phyloP scores from a whole-genome alignment of 2,113 vertebrate species.

The Ginglymostoma cirratum region DNA sequence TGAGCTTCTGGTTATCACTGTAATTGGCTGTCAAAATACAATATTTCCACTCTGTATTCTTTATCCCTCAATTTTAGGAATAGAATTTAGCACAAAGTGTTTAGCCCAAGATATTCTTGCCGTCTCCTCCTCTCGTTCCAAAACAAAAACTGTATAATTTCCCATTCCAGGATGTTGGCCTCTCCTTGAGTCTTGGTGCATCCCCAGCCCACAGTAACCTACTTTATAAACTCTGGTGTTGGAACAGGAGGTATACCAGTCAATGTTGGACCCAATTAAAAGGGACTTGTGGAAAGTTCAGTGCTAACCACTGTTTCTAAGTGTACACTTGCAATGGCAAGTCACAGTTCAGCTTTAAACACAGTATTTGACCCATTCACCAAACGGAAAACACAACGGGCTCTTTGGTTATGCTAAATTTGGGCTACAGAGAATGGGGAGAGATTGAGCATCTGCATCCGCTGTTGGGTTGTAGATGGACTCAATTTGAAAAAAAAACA shows the following conservation, averaged over 20 bases:
- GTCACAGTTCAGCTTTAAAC: not conserved
- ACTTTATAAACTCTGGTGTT: not conserved
- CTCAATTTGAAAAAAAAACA: not conserved
- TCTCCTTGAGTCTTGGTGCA: not conserved
- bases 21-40: not conserved
- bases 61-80: not conserved
- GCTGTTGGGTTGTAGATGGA: not conserved
- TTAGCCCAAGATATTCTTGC: not conserved
- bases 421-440: too few relatives aligned
- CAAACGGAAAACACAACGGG: not conserved
- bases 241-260: not conserved
- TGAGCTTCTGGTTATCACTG: not conserved
- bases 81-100: not conserved
- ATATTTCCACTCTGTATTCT: not conserved
- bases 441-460: not conserved
- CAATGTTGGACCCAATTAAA: not conserved
- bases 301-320: not conserved
- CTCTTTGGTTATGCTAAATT: not conserved
- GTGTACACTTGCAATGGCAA: not conserved
- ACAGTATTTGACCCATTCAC: not conserved
- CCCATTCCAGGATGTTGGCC: not conserved
- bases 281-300: not conserved
- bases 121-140: not conserved
- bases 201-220: not conserved
- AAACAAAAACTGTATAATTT: not conserved